A percentile compares a stretch with the other conserved stretches of the same genome.
These are phyloP conservation scores for Acrobasis repandana DNA, from an alignment of 2,888 invertebrate genomes.

Conservation along the genomic window DNA sequence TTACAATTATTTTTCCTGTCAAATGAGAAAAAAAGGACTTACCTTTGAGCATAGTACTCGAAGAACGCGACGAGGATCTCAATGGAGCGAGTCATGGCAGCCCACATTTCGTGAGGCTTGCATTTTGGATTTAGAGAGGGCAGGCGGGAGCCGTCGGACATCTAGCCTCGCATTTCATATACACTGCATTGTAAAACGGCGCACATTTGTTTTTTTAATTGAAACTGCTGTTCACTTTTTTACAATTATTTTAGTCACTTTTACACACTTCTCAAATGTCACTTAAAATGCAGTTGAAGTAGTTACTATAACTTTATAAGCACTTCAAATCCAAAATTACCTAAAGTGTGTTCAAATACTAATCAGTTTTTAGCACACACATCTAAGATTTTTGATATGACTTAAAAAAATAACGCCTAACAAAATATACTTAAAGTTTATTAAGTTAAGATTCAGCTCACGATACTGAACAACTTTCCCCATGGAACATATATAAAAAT, in stretches of 20 bases:
- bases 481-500: no score
- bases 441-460: no score
- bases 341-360: no score
- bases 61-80: conserved; percentile 92
- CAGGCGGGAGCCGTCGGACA: conserved; percentile 68
- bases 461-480: no score
- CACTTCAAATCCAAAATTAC: no score
- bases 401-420: no score
- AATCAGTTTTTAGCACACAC: no score
- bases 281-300: not conserved
- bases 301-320: no score
- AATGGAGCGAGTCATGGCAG: conserved; percentile 90
- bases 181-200: not conserved
- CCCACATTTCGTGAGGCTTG: conserved; percentile 88
- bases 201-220: not conserved
- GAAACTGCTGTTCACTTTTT: not conserved
- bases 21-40: conserved; percentile 47
- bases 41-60: conserved; percentile 91
- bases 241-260: not conserved
- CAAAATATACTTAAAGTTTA: no score
- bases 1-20: not conserved
- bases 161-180: conserved; percentile 45
- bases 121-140: conserved; percentile 69
- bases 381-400: no score
- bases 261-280: no score